Percentiles rank a stretch among this genome's conserved stretches.
phyloP scores from a whole-genome alignment of 2,888 invertebrate genomes.

The Rhingia campestris region DNA sequence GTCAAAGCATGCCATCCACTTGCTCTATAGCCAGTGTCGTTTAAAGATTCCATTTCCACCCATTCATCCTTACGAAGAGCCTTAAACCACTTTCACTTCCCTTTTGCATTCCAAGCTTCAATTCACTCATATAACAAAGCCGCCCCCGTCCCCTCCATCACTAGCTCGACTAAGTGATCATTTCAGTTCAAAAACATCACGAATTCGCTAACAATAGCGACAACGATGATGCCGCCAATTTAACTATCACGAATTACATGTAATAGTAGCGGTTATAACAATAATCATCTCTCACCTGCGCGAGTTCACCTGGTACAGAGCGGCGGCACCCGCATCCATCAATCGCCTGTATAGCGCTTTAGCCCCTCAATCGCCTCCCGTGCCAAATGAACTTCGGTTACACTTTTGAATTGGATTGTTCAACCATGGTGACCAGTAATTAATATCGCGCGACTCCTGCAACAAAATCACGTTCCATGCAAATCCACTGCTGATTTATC shows the following conservation, averaged over 20 bases:
- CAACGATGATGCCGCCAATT: conserved; percentile 27
- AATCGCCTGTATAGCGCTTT: conserved; percentile 45
- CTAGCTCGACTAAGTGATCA: conserved; percentile 19
- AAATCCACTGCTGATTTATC: conserved; percentile 69
- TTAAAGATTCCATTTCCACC: no score
- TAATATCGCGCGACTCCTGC: conserved; percentile 70
- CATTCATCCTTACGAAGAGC: no score
- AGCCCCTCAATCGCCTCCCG: neutral
- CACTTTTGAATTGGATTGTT: conserved; percentile 69
- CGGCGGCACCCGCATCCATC: conserved; percentile 40
- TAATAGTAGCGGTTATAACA: conserved; percentile 61
- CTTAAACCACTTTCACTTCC: no score
- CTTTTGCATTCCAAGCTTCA: no score
- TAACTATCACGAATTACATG: conserved; percentile 64
- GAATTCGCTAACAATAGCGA: conserved; percentile 46
- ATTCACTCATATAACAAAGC: no score
- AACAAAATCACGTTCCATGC: conserved; percentile 72
- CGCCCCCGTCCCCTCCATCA: neutral
- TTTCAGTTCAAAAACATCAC: conserved; percentile 60
- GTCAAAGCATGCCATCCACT: no score
- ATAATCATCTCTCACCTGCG: conserved; percentile 69
- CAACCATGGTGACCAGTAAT: conserved; percentile 72
- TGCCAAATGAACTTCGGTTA: conserved; percentile 53
- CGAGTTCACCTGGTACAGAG: conserved; percentile 28
- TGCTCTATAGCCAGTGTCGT: no score